Base-by-base conservation (phyloP, 2,888 invertebrate species). In the Zonitis immaculata region DNA sequence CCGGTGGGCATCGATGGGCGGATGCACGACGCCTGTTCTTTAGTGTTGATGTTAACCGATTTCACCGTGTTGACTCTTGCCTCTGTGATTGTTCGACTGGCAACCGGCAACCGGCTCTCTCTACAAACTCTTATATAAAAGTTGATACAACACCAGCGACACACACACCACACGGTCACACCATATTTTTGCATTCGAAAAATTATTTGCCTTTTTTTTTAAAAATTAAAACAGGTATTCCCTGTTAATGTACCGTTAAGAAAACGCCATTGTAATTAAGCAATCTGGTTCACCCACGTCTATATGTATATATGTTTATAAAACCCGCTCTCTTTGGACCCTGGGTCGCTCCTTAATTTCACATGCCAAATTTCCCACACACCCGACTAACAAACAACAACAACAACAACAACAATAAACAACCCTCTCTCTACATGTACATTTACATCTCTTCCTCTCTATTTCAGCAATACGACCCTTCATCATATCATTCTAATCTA, bases 221-320 rank as follows among this genome's bases (percentile, higher is more conserved):
- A n/a, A n/a, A n/a, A 63, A 64, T 64, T 63, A 59, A 65, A 66
- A 66, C 66, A 58, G 65, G 66, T 66, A 66, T 66, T 65, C 61
- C 60, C 56, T 64, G 57, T 60, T 54, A 60, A 32, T 53, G 61
- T 60, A 48, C 39, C 47, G 30, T 32, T 56, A 56, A 53, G 61
- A 64, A 67, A 65, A 63, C 64, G 61, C 57, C 63, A 60, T 54
- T 64, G 59, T 65, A 66, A 68, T 66, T 67, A 63, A 65, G 62
- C 62, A 62, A 66, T 65, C 66, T 66, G 65, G 68, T 67, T 67
- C 67, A 67, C 67, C 67, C 68, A 67, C 66, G 64, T 64, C 59
- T 28, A 27, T n/a, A n/a, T n/a, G n/a, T n/a, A n/a, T n/a, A n/a
- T n/a, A n/a, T n/a, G n/a, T n/a, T n/a, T n/a, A n/a, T 27, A 22